Evolutionary conservation across 2,888 invertebrate genomes (phyloP).

Genomic region (Campopleginae sp.): DNA sequence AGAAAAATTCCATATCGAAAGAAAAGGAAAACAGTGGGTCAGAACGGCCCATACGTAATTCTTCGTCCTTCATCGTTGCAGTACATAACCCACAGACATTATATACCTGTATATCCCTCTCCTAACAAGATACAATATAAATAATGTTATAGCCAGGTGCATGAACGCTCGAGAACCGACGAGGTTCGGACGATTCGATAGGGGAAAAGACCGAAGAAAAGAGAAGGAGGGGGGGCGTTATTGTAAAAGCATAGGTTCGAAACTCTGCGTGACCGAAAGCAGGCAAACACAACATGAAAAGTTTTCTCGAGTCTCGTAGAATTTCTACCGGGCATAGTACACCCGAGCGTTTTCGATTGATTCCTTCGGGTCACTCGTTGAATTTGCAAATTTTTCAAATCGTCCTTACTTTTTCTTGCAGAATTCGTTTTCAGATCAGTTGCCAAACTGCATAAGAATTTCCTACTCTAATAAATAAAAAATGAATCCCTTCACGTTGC

Average conservation of each 20-base stretch:
- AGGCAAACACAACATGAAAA: conserved; percentile 39
- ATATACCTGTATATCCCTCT: conserved; percentile 63
- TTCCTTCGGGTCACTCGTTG: conserved; percentile 3
- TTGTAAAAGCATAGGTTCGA: conserved; percentile 53
- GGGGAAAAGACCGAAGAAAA: conserved; percentile 1
- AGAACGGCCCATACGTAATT: conserved; percentile 48
- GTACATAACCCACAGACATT: conserved; percentile 35
- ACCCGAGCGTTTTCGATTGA: conserved; percentile 54
- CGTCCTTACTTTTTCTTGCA: too few relatives aligned
- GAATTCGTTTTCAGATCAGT: too few relatives aligned
- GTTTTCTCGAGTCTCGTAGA: conserved; percentile 24
- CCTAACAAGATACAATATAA: conserved; percentile 78
- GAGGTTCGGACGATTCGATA: conserved; percentile 38
- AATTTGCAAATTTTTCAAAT: too few relatives aligned
- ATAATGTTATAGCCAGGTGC: conserved; percentile 75
- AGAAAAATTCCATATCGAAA: background rate
- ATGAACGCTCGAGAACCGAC: conserved; percentile 55
- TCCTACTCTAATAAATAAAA: too few relatives aligned
- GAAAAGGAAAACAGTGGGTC: conserved; percentile 1
- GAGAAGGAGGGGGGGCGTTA: conserved; percentile 50
- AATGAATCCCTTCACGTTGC: too few relatives aligned
- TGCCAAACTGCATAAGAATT: too few relatives aligned
- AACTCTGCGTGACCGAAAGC: conserved; percentile 29
- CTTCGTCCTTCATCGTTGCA: conserved; percentile 60
- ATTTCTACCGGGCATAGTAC: conserved; percentile 14